phyloP scores from a whole-genome alignment of 2,797 vertebrate genomes.

The Pyrrhura leucotis region DNA sequence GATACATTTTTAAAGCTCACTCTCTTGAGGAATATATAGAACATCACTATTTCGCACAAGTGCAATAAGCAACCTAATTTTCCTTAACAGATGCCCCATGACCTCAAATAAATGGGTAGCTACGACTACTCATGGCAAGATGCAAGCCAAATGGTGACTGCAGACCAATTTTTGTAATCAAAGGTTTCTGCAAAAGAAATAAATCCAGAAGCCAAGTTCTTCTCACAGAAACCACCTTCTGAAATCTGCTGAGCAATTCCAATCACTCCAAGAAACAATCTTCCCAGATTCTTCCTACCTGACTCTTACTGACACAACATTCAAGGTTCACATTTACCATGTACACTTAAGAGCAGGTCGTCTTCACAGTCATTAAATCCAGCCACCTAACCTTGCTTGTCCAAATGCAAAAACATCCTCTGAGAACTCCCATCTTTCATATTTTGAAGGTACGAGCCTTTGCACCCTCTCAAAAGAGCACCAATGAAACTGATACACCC shows the following conservation, averaged over 20 bases:
- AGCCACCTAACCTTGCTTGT: background rate
- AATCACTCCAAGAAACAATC: background rate
- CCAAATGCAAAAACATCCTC: background rate
- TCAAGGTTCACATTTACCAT: background rate
- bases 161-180: background rate
- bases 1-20: background rate
- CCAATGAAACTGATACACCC: background rate
- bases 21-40: background rate
- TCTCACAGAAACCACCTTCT: background rate
- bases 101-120: background rate
- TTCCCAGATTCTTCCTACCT: background rate
- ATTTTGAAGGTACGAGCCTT: background rate
- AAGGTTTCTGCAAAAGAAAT: background rate
- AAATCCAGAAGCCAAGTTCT: background rate
- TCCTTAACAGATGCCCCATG: background rate
- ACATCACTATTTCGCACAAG: background rate
- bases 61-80: background rate
- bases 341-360: background rate
- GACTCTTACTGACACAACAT: background rate
- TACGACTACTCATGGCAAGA: background rate
- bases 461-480: background rate
- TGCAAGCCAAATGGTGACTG: background rate
- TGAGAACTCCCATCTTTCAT: background rate
- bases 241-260: background rate
- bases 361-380: background rate